Conservation (phyloP, 2,113 vertebrate genomes). For the Melanocharis versteri region DNA sequence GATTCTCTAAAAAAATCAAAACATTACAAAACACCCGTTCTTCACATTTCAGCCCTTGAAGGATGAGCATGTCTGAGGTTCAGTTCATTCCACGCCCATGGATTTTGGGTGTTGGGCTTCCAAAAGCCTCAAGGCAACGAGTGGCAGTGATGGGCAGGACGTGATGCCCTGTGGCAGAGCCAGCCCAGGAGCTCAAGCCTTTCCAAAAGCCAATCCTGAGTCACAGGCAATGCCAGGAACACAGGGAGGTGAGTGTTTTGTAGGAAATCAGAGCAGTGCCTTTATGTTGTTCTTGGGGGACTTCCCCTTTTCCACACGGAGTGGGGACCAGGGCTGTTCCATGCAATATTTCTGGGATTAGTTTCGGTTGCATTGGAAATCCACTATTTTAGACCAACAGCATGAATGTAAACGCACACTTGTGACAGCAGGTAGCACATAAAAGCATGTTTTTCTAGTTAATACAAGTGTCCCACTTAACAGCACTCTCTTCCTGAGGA, state of each 20-base stretch:
- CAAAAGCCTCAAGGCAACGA: not conserved
- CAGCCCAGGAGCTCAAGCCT: not conserved
- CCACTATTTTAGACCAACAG: not conserved
- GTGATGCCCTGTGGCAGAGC: not conserved
- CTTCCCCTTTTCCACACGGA: rapidly evolving
- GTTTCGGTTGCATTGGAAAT: not conserved
- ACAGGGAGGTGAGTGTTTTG: not conserved
- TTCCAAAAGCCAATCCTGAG: not conserved
- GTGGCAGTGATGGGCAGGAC: not conserved
- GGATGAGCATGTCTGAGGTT: not conserved
- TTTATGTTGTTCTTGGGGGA: not conserved
- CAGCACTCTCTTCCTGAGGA: not conserved
- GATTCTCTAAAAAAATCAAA: not conserved
- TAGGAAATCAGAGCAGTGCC: not conserved
- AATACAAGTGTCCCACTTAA: not conserved
- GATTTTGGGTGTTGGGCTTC: not conserved
- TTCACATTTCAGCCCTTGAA: not conserved
- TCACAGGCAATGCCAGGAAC: not conserved
- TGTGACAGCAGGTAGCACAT: not conserved
- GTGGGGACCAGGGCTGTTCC: rapidly evolving
- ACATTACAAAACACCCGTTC: not conserved
- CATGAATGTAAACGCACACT: rapidly evolving
- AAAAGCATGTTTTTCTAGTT: not conserved
- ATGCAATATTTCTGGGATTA: not conserved
- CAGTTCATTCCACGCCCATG: not conserved